Percentiles rank a stretch among this genome's conserved stretches.
phyloP scores from a whole-genome alignment of 1,140 invertebrate genomes.

The roundworm (Caenorhabditis elegans) region DNA sequence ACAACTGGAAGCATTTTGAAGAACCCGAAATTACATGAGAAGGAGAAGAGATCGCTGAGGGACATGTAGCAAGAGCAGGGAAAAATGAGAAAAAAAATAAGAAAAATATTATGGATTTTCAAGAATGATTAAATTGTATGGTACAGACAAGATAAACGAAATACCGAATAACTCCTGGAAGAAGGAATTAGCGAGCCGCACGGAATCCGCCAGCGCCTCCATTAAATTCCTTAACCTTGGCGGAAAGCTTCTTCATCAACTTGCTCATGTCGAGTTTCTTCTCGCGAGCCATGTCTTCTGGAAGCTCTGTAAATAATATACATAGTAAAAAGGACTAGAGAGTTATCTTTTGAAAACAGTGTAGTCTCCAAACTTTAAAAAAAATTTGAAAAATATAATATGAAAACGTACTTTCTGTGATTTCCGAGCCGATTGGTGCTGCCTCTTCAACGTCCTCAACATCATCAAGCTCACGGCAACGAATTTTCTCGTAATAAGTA shows the following conservation, averaged over 20 bases:
- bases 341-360: too few relatives aligned
- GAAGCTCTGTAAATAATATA: not conserved
- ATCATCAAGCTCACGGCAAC: conserved; percentile 52
- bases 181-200: not conserved
- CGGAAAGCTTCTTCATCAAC: conserved; percentile 55
- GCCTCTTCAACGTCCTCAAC: conserved; percentile 21
- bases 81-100: not conserved
- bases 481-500: conserved; percentile 64
- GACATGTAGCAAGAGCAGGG: not conserved
- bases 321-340: too few relatives aligned
- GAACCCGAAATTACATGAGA: not conserved
- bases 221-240: conserved; percentile 60
- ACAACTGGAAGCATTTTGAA: not conserved
- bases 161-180: not conserved
- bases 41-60: not conserved
- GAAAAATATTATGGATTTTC: not conserved
- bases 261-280: conserved; percentile 25
- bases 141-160: conserved; percentile 26
- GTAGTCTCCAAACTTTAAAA: not conserved
- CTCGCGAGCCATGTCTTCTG: not conserved
- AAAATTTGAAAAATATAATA: not conserved
- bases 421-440: not conserved
- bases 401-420: conserved; percentile 6
- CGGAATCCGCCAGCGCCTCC: conserved; percentile 23
- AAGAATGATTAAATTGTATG: not conserved